Conservation (phyloP, 2,797 vertebrate species). For the Lithobates pipiens region DNA sequence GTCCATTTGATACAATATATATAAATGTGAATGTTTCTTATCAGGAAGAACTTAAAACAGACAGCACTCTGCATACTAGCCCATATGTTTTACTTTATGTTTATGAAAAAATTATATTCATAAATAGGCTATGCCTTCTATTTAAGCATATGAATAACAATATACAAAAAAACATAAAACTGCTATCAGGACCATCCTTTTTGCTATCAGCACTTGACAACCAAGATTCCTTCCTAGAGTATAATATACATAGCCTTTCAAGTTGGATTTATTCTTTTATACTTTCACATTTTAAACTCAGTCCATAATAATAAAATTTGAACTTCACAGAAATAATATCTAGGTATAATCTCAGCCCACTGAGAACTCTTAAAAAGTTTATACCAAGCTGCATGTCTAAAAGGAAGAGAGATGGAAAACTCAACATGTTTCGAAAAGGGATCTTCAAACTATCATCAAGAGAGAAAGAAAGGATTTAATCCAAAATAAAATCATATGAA, state of each 20-base stretch:
- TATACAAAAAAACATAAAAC: slow-evolving; percentile 10
- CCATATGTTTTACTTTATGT: background rate
- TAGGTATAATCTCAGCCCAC: slow-evolving; percentile 39
- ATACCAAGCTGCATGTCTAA: slow-evolving; percentile 43
- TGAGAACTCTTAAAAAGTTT: slow-evolving; percentile 54
- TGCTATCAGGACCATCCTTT: slow-evolving; percentile 26
- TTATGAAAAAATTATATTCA: background rate
- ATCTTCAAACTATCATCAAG: slow-evolving; percentile 43
- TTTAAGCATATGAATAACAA: background rate
- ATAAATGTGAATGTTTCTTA: background rate
- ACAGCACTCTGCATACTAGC: background rate
- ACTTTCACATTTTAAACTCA: slow-evolving; percentile 47
- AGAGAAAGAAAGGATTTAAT: slow-evolving; percentile 17
- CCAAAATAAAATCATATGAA: slow-evolving; percentile 36
- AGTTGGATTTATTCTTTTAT: slow-evolving; percentile 41
- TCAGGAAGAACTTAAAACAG: background rate
- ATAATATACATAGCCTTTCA: slow-evolving; percentile 54
- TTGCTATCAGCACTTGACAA: slow-evolving; percentile 44
- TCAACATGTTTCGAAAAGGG: slow-evolving; percentile 24
- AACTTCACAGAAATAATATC: slow-evolving; percentile 54
- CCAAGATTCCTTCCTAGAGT: slow-evolving; percentile 19
- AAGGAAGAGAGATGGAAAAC: slow-evolving; percentile 40
- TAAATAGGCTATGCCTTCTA: background rate
- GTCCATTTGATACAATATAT: background rate
- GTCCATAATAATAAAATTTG: slow-evolving; percentile 43